A percentile compares a stretch with the other conserved stretches of the same genome.
Conservation (phyloP, 2,113 vertebrate genomes). For the Isichthys henryi region DNA sequence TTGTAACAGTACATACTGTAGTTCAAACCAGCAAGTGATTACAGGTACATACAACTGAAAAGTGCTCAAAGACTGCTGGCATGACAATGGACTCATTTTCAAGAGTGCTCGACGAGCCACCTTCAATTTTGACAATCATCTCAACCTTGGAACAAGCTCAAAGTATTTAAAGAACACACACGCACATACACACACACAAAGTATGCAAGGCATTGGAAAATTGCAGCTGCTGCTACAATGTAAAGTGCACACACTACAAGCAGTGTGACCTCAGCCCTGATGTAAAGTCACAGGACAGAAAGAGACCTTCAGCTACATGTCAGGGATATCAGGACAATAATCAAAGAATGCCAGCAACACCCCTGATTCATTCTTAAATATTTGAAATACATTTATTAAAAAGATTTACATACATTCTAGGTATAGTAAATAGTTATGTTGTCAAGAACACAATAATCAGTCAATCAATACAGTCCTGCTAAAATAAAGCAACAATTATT, state of each 20-base stretch:
- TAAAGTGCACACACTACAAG: neutral
- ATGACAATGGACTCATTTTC: neutral
- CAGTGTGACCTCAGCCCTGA: neutral
- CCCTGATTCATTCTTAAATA: neutral
- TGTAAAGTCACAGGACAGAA: neutral
- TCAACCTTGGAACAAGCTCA: neutral
- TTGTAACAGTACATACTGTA: neutral
- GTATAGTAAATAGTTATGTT: neutral
- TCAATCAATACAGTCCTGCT: neutral
- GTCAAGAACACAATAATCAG: neutral
- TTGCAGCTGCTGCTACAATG: neutral
- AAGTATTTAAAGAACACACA: neutral
- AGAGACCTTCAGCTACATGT: neutral
- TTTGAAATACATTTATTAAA: neutral
- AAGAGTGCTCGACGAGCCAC: neutral
- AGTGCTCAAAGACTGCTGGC: neutral
- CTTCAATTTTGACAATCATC: neutral
- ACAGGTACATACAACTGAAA: neutral
- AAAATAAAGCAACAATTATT: neutral
- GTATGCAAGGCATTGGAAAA: neutral
- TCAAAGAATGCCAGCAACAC: neutral
- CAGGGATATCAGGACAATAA: neutral
- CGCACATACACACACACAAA: neutral
- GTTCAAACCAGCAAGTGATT: neutral
- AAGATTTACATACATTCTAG: neutral